These are phyloP conservation scores for Pentalonia nigronervosa DNA, from an alignment of 1,140 invertebrate species.

Conservation along the genomic window DNA sequence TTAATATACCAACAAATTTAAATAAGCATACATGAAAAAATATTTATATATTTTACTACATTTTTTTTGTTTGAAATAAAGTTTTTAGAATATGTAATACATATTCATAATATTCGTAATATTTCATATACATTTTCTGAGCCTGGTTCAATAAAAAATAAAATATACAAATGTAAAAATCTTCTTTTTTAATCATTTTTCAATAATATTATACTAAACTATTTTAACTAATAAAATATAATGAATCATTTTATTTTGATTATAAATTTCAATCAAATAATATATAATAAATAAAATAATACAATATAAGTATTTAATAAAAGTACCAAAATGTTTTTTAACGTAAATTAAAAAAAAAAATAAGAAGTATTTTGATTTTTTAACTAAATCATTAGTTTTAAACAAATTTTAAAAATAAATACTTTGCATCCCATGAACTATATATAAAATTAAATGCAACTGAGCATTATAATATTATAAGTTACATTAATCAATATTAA, in stretches of 20 bases:
- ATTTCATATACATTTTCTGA: too few relatives aligned
- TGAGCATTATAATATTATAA: background rate
- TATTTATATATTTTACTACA: background rate
- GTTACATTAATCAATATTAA: background rate
- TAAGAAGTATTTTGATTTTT: background rate
- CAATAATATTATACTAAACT: too few relatives aligned
- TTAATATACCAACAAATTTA: background rate
- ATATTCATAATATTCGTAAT: too few relatives aligned
- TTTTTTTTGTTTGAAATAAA: background rate
- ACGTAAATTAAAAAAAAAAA: background rate
- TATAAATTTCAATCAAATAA: background rate
- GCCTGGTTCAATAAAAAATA: background rate
- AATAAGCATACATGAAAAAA: background rate
- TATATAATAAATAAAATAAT: background rate
- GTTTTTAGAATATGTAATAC: too few relatives aligned
- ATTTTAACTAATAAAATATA: background rate
- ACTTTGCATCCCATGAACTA: background rate
- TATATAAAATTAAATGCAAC: background rate
- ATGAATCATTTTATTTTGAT: background rate
- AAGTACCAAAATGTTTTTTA: background rate
- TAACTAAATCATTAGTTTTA: background rate
- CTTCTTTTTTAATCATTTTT: too few relatives aligned
- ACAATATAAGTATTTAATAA: background rate
- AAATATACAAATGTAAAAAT: background rate
- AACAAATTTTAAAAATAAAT: background rate